Conservation (phyloP, 1,140 invertebrate genomes). For the Amyelois transitella region DNA sequence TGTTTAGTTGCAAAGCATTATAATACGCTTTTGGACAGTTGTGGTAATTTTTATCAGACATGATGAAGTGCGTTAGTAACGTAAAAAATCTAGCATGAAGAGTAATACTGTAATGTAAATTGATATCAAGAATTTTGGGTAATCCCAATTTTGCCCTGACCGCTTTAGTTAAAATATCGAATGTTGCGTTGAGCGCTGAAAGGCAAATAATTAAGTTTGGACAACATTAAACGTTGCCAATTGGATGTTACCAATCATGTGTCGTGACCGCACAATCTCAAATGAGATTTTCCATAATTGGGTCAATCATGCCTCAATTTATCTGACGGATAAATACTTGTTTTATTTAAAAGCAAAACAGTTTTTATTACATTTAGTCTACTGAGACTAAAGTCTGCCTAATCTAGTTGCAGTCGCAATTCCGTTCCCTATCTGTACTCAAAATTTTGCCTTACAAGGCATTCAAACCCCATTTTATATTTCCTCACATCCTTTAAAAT, state of each 20-base stretch:
- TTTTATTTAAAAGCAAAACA: no score
- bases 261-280: background rate
- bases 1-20: no score
- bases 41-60: no score
- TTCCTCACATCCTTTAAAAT: background rate
- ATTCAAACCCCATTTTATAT: background rate
- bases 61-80: no score
- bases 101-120: background rate
- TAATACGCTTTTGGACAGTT: no score
- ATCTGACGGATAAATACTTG: background rate
- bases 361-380: no score
- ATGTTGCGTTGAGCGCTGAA: background rate
- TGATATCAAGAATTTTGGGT: background rate
- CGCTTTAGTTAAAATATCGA: background rate
- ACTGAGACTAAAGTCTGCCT: no score
- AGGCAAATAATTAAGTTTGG: background rate
- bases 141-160: background rate
- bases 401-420: no score
- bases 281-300: background rate
- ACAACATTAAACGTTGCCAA: background rate
- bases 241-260: background rate
- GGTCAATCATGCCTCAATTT: background rate
- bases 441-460: background rate
- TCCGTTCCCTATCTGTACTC: no score
- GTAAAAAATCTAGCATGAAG: no score